Evolutionary conservation across 1,140 invertebrate species (phyloP), one percentile per base, ranked within the genome.

Genomic region (Thaumatotibia leucotreta): DNA sequence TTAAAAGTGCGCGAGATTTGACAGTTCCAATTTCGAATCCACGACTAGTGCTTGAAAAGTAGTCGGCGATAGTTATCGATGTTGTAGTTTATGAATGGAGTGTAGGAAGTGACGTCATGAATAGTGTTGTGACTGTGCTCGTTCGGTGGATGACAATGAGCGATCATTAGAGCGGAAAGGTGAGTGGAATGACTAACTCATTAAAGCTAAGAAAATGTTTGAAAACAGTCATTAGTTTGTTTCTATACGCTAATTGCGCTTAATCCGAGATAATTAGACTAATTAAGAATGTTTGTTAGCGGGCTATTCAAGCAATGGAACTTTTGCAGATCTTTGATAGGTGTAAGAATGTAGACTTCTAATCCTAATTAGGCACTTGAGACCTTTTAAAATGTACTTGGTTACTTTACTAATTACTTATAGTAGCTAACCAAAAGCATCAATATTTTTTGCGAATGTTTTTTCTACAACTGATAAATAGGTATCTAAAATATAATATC

Each of bases 41-140:
- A 58, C 10, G 20, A 39, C 50, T 24, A 85, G 85, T 89, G 83
- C 70, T 70, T 75, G 73, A 67, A 73, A 29, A 29, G 2, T 29
- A 2, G 39, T 45, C 9, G 39, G 14, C 39, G 14, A 45, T 73
- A 72, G 67, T 66, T 75, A 79, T 80, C 72, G 73, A 78, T 83
- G 72, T 67, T 63, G 71, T 73, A 69, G 76, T 86, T 88, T 84
- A 87, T 90, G 88, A 90, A 90, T 90, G 88, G 80, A 86, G 85
- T 83, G 83, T 82, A 83, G 83, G 82, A 85, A 83, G 84, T 89
- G 86, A 90, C 85, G 84, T 87, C 84, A 90, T 90, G 88, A 67
- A 67, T 88, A 89, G 86, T 88, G 86, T 83, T 88, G 86, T 86
- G 86, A 77, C 77, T 79, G 78, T 75, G 76, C 77, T n/a, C n/a